Conservation (phyloP, 2,888 invertebrate genomes). For the Heterodera filipjevi region DNA sequence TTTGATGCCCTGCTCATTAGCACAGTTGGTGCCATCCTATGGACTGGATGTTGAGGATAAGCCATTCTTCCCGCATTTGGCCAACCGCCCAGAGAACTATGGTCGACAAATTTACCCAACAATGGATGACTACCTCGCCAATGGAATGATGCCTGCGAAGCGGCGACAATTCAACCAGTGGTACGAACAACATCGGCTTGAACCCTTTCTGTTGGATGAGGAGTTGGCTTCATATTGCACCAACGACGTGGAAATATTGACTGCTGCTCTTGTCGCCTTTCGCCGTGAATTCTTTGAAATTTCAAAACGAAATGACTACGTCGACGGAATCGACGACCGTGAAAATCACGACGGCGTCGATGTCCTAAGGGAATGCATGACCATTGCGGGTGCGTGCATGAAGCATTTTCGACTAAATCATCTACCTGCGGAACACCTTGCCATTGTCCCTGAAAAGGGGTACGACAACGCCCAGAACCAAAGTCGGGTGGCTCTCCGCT, state of each 20-base stretch:
- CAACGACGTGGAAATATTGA: neutral
- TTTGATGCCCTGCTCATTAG: conserved; percentile 1
- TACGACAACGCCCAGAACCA: conserved; percentile 4
- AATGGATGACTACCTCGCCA: neutral
- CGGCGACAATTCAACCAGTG: conserved; percentile 5
- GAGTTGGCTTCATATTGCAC: conserved; percentile 9
- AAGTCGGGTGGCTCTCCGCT: conserved; percentile 12
- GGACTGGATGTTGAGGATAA: conserved; percentile 20
- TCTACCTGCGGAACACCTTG: neutral
- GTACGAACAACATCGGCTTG: neutral
- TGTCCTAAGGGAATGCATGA: neutral
- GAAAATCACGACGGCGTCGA: neutral
- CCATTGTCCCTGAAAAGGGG: neutral
- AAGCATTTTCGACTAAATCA: neutral
- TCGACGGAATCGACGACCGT: neutral
- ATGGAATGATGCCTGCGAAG: conserved; percentile 15
- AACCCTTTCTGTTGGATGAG: conserved; percentile 14
- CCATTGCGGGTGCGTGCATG: neutral
- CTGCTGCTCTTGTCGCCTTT: neutral
- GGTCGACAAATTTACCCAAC: neutral
- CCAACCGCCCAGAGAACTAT: conserved; percentile 1
- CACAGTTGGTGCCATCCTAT: neutral
- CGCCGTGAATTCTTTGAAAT: neutral
- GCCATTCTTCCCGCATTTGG: neutral
- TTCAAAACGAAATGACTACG: neutral